Percentiles rank a stretch among this genome's conserved stretches.
Evolutionary conservation across 1,140 invertebrate genomes (phyloP).

Genomic region (Pachyrhynchus sulphureomaculatus): DNA sequence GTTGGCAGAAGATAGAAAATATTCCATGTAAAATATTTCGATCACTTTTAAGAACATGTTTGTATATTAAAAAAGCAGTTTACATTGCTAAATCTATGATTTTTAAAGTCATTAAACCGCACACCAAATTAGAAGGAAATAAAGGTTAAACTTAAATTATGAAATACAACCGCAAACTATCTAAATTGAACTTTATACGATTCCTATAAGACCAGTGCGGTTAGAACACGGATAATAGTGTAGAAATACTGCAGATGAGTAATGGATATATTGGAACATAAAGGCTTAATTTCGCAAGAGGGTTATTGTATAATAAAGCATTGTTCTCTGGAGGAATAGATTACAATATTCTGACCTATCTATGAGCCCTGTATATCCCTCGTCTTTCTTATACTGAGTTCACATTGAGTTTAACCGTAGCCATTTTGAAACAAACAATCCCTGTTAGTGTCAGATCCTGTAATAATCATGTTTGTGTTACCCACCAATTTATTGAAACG

Average conservation of each 20-base stretch:
- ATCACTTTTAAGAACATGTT: too few relatives aligned
- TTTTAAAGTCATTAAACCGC: background rate
- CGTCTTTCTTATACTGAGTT: conserved; percentile 3
- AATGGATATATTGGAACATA: conserved; percentile 49
- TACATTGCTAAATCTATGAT: background rate
- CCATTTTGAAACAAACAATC: background rate
- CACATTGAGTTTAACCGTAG: background rate
- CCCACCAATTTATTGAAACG: too few relatives aligned
- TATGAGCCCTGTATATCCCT: conserved; percentile 22
- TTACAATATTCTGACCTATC: conserved; percentile 43
- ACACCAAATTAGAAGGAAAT: conserved; percentile 8
- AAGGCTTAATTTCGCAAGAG: conserved; percentile 50
- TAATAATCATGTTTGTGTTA: too few relatives aligned
- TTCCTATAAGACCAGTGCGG: conserved; percentile 20
- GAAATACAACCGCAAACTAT: conserved; percentile 22
- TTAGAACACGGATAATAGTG: conserved; percentile 31
- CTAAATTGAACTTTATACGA: conserved; percentile 27
- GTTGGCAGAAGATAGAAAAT: too few relatives aligned
- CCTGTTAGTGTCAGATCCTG: too few relatives aligned
- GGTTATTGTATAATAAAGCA: conserved; percentile 52
- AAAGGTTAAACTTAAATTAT: conserved; percentile 19
- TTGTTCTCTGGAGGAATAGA: conserved; percentile 50
- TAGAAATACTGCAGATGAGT: conserved; percentile 43
- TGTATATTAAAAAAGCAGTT: too few relatives aligned
- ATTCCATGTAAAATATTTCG: too few relatives aligned